Percentiles rank a stretch among this genome's conserved stretches.
Evolutionary conservation across 2,113 vertebrate species (phyloP).

Genomic region (Ramphastos sulfuratus): DNA sequence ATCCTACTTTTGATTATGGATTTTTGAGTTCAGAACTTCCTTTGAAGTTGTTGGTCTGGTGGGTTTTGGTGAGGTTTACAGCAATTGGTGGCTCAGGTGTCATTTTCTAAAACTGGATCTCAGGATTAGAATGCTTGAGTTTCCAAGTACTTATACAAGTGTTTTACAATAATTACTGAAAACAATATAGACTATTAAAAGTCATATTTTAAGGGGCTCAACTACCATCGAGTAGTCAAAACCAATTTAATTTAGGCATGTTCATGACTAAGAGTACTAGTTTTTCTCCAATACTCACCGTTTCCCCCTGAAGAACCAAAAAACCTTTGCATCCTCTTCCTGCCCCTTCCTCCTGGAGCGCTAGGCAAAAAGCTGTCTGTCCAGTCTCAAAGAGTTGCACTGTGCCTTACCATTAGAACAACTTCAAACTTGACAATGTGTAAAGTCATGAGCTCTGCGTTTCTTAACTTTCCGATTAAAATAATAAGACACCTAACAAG

Average conservation of each 20-base stretch:
- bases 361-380: neutral
- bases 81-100: neutral
- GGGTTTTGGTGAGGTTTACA: fast-evolving
- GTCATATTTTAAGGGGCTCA: neutral
- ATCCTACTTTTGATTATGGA: neutral
- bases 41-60: neutral
- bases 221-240: neutral
- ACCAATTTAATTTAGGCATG: neutral
- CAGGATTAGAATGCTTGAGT: neutral
- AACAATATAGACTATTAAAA: neutral
- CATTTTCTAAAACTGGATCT: neutral
- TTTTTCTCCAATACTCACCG: neutral
- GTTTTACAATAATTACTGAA: neutral
- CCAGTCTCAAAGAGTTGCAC: neutral
- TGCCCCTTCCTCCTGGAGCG: neutral
- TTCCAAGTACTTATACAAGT: neutral
- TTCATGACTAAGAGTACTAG: neutral
- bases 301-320: neutral
- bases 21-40: neutral
- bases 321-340: neutral
- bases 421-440: neutral
- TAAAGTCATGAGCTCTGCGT: neutral
- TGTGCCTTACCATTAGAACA: neutral
- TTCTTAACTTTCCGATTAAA: neutral
- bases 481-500: neutral